phyloP scores from a whole-genome alignment of 1,140 invertebrate genomes.

The Hylyphantes graminicola region DNA sequence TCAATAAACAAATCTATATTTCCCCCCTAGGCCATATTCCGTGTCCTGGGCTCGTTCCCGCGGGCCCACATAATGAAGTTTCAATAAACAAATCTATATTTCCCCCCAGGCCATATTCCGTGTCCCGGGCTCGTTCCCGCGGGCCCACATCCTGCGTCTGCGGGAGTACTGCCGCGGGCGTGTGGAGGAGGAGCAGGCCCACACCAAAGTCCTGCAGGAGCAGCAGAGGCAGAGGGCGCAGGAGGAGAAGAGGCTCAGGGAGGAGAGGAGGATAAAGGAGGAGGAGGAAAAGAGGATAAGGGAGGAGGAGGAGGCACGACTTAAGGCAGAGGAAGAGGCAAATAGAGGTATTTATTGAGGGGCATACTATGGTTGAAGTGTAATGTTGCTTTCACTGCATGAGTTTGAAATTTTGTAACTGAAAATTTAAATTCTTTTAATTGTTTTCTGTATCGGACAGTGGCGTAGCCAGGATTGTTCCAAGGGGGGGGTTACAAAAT shows the following conservation, averaged over 20 bases:
- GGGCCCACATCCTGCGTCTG: conserved; percentile 74
- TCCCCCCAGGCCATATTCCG: conserved; percentile 80
- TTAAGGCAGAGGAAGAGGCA: conserved; percentile 14
- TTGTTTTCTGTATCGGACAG: too few relatives aligned
- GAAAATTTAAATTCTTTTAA: too few relatives aligned
- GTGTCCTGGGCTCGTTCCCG: conserved; percentile 79
- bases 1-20: neutral
- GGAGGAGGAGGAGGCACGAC: conserved; percentile 46
- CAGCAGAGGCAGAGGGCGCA: conserved; percentile 37
- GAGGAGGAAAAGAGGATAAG: conserved; percentile 24
- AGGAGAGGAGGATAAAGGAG: conserved; percentile 34
- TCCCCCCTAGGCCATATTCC: conserved; percentile 79
- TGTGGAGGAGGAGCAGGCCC: conserved; percentile 47
- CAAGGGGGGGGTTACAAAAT: too few relatives aligned
- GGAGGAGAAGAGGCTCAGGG: conserved; percentile 31
- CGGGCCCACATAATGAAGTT: conserved; percentile 70
- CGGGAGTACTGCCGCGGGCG: conserved; percentile 65
- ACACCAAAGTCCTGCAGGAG: conserved; percentile 35
- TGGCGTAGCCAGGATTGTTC: too few relatives aligned
- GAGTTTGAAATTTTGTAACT: too few relatives aligned
- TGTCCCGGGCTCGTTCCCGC: conserved; percentile 79
- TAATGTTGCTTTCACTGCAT: too few relatives aligned
- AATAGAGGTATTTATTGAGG: neutral
- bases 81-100: neutral
- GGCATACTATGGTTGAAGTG: too few relatives aligned